Evolutionary conservation across 53 echinoderm and acorn worm species (phyloP).

Genomic region (Paracentrotus lividus): DNA sequence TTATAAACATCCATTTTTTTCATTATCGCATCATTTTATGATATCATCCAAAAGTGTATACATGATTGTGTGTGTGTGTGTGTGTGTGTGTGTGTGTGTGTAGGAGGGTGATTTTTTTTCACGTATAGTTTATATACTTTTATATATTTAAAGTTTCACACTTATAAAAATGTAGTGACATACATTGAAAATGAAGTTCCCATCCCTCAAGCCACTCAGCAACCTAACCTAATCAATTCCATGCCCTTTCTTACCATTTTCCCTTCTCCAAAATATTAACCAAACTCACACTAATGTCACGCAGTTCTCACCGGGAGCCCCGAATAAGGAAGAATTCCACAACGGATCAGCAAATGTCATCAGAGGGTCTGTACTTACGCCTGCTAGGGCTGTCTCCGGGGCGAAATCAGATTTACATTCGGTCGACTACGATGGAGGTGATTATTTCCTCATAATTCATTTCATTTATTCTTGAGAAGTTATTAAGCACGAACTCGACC

Average conservation of each 20-base stretch:
- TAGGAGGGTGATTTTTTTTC: no score
- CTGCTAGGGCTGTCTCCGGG: neutral
- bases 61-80: no score
- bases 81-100: no score
- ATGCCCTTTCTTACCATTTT: neutral
- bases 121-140: no score
- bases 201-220: neutral
- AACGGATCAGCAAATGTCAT: constrained; percentile 42
- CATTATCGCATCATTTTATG: no score
- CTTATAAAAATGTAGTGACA: no score
- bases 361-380: neutral
- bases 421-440: neutral
- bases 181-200: neutral
- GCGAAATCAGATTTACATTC: neutral
- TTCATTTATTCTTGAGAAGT: constrained; percentile 26
- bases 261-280: neutral
- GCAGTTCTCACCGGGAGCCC: constrained; percentile 36
- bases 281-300: constrained; percentile 1
- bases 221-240: neutral
- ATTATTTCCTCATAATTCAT: constrained; percentile 38
- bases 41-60: no score
- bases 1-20: no score
- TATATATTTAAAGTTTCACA: no score
- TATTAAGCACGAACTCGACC: neutral
- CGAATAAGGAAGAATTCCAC: constrained; percentile 33